Conservation (phyloP, 2,797 vertebrate species). For the Peromyscus aztecus region DNA sequence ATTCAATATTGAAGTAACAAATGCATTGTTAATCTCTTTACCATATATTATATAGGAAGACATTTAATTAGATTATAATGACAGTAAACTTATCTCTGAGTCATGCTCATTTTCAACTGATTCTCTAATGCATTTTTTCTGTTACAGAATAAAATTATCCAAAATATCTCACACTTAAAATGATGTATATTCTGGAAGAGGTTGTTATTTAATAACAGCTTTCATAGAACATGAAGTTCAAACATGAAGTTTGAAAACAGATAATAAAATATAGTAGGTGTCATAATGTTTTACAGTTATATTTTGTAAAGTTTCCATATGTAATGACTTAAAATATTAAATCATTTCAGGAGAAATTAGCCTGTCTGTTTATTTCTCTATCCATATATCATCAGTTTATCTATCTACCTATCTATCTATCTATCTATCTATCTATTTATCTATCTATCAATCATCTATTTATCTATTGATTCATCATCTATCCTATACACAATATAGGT, state of each 20-base stretch:
- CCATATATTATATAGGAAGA: neutral
- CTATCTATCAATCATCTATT: neutral
- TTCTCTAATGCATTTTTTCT: neutral
- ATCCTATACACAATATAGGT: neutral
- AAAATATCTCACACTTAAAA: neutral
- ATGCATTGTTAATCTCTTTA: neutral
- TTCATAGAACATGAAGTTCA: neutral
- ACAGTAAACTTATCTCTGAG: neutral
- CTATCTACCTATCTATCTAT: too few relatives aligned
- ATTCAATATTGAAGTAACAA: constrained; percentile 8
- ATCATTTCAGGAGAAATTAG: neutral
- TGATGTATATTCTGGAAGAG: neutral
- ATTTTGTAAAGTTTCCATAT: neutral
- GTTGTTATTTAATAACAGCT: constrained; percentile 14
- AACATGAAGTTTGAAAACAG: constrained; percentile 16
- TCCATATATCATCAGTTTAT: neutral
- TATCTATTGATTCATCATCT: neutral
- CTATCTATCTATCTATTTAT: neutral
- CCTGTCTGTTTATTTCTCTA: neutral
- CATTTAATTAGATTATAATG: constrained; percentile 16
- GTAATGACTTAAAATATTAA: neutral
- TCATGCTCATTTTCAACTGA: neutral
- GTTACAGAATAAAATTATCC: constrained; percentile 12
- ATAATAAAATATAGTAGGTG: neutral
- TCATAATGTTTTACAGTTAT: neutral